These are phyloP conservation scores for Willisornis vidua DNA, from an alignment of 2,113 vertebrate species.

Conservation along the genomic window DNA sequence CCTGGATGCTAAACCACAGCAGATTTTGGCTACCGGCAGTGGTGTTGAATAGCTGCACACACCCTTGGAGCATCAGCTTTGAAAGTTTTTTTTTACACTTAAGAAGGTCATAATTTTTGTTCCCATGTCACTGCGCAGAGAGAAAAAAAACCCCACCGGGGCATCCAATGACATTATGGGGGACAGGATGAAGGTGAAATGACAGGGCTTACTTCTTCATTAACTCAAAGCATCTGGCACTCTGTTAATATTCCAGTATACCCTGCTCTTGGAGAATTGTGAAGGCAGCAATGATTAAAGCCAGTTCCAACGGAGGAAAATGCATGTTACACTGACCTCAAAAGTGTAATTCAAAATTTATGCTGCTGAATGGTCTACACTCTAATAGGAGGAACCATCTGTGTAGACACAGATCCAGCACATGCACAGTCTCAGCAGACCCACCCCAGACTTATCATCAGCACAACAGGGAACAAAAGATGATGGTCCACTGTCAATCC, in stretches of 20 bases:
- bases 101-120: not conserved
- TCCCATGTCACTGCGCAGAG: not conserved
- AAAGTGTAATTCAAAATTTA: constrained; percentile 8
- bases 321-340: not conserved
- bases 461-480: not conserved
- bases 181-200: not conserved
- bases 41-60: not conserved
- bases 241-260: not conserved
- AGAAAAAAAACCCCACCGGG: not conserved
- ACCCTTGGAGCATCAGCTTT: not conserved
- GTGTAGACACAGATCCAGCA: not conserved
- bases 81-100: not conserved
- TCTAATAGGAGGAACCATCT: not conserved
- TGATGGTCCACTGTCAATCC: not conserved
- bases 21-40: not conserved
- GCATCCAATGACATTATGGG: not conserved
- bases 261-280: not conserved
- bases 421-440: not conserved
- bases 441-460: not conserved
- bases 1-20: not conserved
- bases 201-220: not conserved
- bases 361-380: not conserved
- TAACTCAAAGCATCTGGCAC: not conserved
- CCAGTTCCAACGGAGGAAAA: not conserved
- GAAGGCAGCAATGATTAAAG: not conserved